A percentile compares a stretch with the other conserved stretches of the same genome.
phyloP scores from a whole-genome alignment of 1,140 invertebrate genomes.

The Melipona quadrifasciata region DNA sequence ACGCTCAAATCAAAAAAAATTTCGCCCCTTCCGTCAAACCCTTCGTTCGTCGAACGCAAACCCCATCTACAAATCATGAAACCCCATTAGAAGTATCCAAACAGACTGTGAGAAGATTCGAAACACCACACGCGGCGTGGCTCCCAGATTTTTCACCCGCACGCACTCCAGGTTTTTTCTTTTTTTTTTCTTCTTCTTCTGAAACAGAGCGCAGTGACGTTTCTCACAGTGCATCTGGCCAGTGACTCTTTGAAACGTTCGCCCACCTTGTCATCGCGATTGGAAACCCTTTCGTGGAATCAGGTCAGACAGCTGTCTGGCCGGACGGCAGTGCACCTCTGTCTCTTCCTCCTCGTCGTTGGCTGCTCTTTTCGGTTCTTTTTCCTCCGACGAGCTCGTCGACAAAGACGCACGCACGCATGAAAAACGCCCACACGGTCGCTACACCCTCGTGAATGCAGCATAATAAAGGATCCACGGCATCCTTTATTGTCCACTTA shows the following conservation, averaged over 20 bases:
- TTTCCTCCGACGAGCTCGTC: neutral
- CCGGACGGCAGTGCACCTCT: constrained; percentile 13
- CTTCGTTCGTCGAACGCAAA: neutral
- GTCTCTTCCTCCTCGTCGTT: constrained; percentile 23
- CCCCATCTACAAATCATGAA: neutral
- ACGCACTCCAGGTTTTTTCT: too few relatives aligned
- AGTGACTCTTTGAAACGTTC: constrained; percentile 45
- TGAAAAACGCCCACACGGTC: constrained; percentile 39
- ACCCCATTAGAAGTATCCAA: neutral
- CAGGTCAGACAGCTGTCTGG: constrained; percentile 64
- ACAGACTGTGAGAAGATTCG: neutral
- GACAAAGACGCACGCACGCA: constrained; percentile 44
- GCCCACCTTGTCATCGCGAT: constrained; percentile 53
- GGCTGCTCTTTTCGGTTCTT: constrained; percentile 19
- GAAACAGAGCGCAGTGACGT: neutral
- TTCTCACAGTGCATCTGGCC: constrained; percentile 27
- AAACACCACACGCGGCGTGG: neutral
- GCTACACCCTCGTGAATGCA: constrained; percentile 38
- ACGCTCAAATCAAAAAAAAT: neutral
- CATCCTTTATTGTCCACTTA: constrained; percentile 66
- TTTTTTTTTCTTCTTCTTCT: neutral
- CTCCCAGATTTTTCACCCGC: neutral
- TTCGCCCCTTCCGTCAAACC: neutral
- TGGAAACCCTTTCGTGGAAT: constrained; percentile 59
- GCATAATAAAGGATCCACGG: constrained; percentile 52